Percentiles rank a stretch among this genome's conserved stretches.
phyloP scores from a whole-genome alignment of 2,113 vertebrate species.

The Thunnus maccoyii region DNA sequence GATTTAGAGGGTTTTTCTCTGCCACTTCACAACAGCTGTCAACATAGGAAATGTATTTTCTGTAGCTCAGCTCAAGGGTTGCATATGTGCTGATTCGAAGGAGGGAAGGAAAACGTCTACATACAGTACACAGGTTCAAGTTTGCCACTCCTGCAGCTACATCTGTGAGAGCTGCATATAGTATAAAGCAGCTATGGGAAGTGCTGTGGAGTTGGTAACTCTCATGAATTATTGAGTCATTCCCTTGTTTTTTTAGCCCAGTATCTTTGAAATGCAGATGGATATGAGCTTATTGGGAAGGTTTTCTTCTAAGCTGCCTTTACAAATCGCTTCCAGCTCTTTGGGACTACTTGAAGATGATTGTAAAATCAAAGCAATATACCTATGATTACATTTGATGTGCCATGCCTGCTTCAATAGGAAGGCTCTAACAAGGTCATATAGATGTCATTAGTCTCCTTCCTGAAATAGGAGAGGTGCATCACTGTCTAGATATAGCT shows the following conservation, averaged over 20 bases:
- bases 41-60: slow-evolving; percentile 28
- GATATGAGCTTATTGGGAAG: slow-evolving; percentile 13
- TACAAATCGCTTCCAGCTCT: slow-evolving; percentile 25
- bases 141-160: neutral
- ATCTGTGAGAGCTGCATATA: slow-evolving; percentile 14
- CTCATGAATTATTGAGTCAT: slow-evolving; percentile 74
- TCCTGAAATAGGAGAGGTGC: slow-evolving; percentile 72
- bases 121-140: neutral
- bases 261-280: slow-evolving; percentile 57
- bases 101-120: slow-evolving; percentile 26
- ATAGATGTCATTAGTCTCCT: slow-evolving; percentile 68
- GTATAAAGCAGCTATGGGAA: slow-evolving; percentile 32
- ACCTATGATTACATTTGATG: neutral
- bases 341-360: slow-evolving; percentile 25
- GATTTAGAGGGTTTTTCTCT: slow-evolving; percentile 11
- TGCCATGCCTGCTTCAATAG: slow-evolving; percentile 12
- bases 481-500: slow-evolving; percentile 49
- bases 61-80: slow-evolving; percentile 39
- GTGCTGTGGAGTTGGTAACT: slow-evolving; percentile 55
- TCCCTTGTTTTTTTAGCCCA: slow-evolving; percentile 35
- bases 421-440: slow-evolving; percentile 59
- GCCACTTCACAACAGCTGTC: slow-evolving; percentile 27
- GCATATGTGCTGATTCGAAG: slow-evolving; percentile 45
- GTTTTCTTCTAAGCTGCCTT: neutral
- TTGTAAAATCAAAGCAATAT: slow-evolving; percentile 9